phyloP scores from a whole-genome alignment of 2,113 vertebrate species.

The Canis aureus region DNA sequence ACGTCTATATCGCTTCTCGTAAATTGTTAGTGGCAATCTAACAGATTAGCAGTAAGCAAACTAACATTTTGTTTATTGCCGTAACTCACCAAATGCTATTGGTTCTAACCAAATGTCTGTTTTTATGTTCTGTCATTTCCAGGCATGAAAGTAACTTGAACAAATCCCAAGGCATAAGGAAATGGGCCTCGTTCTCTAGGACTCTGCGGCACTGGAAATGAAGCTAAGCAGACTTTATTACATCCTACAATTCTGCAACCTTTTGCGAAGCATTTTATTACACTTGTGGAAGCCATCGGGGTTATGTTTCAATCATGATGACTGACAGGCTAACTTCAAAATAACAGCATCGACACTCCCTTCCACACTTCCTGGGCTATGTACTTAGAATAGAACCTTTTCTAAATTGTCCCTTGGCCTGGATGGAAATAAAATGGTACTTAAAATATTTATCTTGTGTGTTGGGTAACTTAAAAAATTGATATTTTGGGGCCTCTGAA shows the following conservation, averaged over 20 bases:
- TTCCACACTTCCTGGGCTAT: conserved; percentile 61
- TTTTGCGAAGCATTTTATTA: conserved; percentile 81
- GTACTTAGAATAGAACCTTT: conserved; percentile 72
- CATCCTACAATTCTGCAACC: conserved; percentile 65
- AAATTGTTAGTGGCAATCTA: conserved; percentile 74
- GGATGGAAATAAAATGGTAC: conserved; percentile 84
- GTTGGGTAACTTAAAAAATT: conserved; percentile 68
- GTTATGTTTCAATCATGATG: conserved; percentile 77
- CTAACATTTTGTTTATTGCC: conserved; percentile 75
- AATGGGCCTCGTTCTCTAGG: conserved; percentile 52
- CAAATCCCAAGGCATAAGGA: conserved; percentile 70
- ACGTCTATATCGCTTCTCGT: conserved; percentile 52
- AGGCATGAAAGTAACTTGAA: conserved; percentile 80
- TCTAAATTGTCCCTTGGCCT: conserved; percentile 75
- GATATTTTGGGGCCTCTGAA: conserved; percentile 61
- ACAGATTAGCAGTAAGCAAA: conserved; percentile 77
- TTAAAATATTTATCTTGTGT: conserved; percentile 69
- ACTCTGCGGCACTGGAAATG: conserved; percentile 61
- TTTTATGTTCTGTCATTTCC: conserved; percentile 81
- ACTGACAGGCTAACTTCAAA: conserved; percentile 74
- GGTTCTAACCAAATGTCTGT: conserved; percentile 77
- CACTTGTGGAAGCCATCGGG: conserved; percentile 68
- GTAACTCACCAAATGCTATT: conserved; percentile 69
- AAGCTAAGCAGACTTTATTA: conserved; percentile 72
- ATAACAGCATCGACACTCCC: conserved; percentile 24